Conservation (phyloP, 2,888 invertebrate species). For the Drosophila neoperkinsi region DNA sequence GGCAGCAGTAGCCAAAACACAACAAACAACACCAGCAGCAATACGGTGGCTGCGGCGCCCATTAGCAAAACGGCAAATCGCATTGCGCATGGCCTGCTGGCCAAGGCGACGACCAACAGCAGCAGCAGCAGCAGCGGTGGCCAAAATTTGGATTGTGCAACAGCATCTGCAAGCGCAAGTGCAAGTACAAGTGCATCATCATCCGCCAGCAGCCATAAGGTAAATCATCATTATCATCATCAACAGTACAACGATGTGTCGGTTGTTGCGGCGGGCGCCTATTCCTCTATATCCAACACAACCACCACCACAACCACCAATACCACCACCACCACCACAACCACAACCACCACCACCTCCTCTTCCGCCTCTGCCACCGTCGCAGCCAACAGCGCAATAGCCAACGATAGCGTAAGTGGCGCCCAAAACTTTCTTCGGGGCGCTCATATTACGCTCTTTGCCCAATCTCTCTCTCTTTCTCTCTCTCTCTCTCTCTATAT, state of each 20-base stretch:
- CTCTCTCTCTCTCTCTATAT: constrained; percentile 20
- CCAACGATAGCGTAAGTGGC: constrained; percentile 75
- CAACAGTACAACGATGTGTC: constrained; percentile 21
- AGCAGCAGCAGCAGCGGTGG: background rate
- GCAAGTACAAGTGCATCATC: constrained; percentile 12
- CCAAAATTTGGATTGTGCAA: background rate
- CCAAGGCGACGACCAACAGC: constrained; percentile 31
- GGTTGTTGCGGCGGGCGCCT: background rate
- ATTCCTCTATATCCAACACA: constrained; percentile 11
- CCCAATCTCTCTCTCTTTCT: constrained; percentile 27
- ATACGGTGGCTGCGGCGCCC: constrained; percentile 26
- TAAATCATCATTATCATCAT: constrained; percentile 51
- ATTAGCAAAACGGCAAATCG: constrained; percentile 47
- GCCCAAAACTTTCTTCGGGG: constrained; percentile 33
- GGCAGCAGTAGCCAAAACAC: constrained; percentile 4
- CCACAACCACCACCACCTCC: constrained; percentile 2
- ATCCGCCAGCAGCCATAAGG: constrained; percentile 47
- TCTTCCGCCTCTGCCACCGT: constrained; percentile 22
- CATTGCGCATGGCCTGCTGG: constrained; percentile 40
- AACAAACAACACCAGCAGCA: background rate
- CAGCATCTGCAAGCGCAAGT: constrained; percentile 1
- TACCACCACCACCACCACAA: constrained; percentile 7
- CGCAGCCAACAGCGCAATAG: constrained; percentile 49
- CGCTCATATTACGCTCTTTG: constrained; percentile 41
- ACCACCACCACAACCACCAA: constrained; percentile 7